A percentile compares a stretch with the other conserved stretches of the same genome.
Evolutionary conservation across 1,140 invertebrate species (phyloP).

Genomic region (Drosophila kurseongensis): DNA sequence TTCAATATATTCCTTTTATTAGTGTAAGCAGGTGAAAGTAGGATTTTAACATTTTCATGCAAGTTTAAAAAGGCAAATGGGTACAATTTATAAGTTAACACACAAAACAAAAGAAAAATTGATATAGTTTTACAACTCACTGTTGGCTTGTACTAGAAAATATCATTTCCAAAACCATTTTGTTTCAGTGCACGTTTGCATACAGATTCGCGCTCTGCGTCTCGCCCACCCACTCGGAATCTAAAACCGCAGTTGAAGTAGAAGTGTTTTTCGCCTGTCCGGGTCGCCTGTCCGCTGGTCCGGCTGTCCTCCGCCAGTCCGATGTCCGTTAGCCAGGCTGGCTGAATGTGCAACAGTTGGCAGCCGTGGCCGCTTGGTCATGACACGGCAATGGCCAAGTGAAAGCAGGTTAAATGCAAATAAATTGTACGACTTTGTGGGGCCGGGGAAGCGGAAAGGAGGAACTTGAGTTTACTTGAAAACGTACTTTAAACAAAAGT

Average conservation of each 20-base stretch:
- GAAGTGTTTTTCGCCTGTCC: constrained; percentile 47
- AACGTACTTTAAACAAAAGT: constrained; percentile 32
- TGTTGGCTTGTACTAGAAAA: neutral
- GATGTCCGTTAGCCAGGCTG: constrained; percentile 26
- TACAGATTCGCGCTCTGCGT: constrained; percentile 18
- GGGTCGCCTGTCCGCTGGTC: constrained; percentile 17
- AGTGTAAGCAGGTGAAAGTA: too few species aligned
- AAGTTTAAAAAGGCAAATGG: too few species aligned
- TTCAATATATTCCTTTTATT: too few species aligned
- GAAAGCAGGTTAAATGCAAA: constrained; percentile 83
- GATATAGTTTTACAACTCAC: too few species aligned
- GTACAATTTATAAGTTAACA: too few species aligned
- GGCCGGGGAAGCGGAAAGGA: neutral
- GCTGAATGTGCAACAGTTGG: constrained; percentile 52
- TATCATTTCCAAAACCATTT: neutral
- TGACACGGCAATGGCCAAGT: constrained; percentile 72
- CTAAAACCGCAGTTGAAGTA: constrained; percentile 48
- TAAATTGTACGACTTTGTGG: constrained; percentile 58
- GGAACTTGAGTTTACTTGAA: constrained; percentile 27
- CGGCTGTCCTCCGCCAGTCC: constrained; percentile 8
- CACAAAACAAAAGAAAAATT: too few species aligned
- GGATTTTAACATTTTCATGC: too few species aligned
- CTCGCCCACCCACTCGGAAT: constrained; percentile 56
- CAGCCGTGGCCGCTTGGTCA: constrained; percentile 68
- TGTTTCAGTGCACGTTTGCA: constrained; percentile 9